Base-by-base conservation (phyloP, 2,888 invertebrate genomes). In the Helobdella robusta region DNA sequence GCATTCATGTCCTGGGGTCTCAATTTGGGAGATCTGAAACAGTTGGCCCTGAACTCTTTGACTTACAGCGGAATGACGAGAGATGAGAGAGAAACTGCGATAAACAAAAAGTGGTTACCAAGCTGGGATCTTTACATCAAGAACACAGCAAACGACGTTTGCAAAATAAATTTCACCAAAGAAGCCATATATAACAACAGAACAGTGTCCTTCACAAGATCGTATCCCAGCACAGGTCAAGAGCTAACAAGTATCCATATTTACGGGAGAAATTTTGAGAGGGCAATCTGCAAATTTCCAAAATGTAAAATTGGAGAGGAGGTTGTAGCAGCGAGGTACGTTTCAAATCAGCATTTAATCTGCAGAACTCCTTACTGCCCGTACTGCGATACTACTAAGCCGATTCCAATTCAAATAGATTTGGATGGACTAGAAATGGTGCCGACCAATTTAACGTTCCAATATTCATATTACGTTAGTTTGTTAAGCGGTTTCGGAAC, bases 1-100 rank as follows among this genome's bases (percentile, higher is more conserved):
- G 71, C 68, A 6, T 73, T 66, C 64, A 69, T 73, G 70, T 68
- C 66, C 11, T 73, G 73, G 73, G 71, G 73, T 46, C 50, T 73
- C 46, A 68, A 68, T 32, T 65, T 73, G 23, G 64, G 48, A 28
- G 72, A 73, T 58, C 66, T 73, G 56, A 73, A 71, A 60, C 59
- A 66, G 44, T 34, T 73, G 8, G 70, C 72, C 2, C 56, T 35
- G 2, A 72, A 73, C 59, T 71, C 73, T 0, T 67, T 73, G 28
- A 46, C 35, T 18, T 70, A 71, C 67, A 72, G 72, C 52, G 65
- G 66, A 2, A 64, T 73, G 68, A 50, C 66, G 18, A 32, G 56
- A 1, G 56, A 60, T 3, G 67, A 68, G 34, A 69, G 68, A 50
- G 20, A 32, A 5, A 50, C 63, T 11, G 72, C 72, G n/a, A 65